Evolutionary conservation across 2,797 vertebrate genomes (phyloP).

Genomic region (Sciurus carolinensis): DNA sequence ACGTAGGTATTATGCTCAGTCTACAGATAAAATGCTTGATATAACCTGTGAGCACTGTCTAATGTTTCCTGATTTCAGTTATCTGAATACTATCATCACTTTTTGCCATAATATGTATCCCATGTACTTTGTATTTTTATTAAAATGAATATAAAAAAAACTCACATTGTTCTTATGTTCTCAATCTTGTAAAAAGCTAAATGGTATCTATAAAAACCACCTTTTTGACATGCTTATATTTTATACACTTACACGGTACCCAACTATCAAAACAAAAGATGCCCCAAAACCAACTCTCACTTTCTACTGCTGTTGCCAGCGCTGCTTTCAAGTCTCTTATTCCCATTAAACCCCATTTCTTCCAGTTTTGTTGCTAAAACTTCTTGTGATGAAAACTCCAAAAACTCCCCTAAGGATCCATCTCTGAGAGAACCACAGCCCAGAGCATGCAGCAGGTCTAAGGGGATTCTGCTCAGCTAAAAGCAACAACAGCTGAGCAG

Average conservation of each 20-base stretch:
- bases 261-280: slow-evolving; percentile 19
- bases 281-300: slow-evolving; percentile 30
- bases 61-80: not conserved
- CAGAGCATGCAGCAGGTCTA: not conserved
- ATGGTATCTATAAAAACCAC: not conserved
- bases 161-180: not conserved
- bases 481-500: not conserved
- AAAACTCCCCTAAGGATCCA: not conserved
- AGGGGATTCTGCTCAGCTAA: not conserved
- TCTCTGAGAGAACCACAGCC: not conserved
- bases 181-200: slow-evolving; percentile 23
- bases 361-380: slow-evolving; percentile 32
- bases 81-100: not conserved
- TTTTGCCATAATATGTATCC: not conserved
- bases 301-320: not conserved
- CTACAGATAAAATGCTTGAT: not conserved
- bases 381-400: not conserved
- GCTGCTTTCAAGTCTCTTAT: not conserved
- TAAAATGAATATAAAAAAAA: slow-evolving; percentile 15
- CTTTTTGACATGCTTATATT: not conserved
- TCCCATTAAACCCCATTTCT: slow-evolving; percentile 12
- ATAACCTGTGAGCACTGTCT: not conserved
- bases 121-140: slow-evolving; percentile 46
- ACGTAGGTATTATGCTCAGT: not conserved
- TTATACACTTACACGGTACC: not conserved